Evolutionary conservation across 2,797 vertebrate species (phyloP).

Genomic region (Danio aesculapii): DNA sequence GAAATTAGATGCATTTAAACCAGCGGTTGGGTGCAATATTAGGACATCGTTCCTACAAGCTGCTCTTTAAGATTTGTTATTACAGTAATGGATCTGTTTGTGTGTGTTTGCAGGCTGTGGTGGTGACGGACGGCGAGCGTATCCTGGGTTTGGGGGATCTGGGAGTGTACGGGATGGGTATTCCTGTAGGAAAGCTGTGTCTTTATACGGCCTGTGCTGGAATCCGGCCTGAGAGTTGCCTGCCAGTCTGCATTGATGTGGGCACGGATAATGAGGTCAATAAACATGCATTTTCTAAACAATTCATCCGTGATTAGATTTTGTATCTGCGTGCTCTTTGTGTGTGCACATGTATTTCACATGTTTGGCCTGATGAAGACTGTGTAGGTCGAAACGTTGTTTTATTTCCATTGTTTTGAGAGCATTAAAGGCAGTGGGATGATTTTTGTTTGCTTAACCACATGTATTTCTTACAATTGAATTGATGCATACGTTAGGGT

Average conservation of each 20-base stretch:
- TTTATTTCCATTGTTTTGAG: too few relatives aligned
- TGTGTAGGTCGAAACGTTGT: too few relatives aligned
- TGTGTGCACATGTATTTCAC: too few relatives aligned
- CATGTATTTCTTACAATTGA: too few relatives aligned
- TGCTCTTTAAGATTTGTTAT: background rate
- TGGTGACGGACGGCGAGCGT: constrained; percentile 96
- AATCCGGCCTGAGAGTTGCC: constrained; percentile 90
- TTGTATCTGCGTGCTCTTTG: background rate
- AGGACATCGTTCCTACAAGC: too few relatives aligned
- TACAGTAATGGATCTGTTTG: background rate
- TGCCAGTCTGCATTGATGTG: constrained; percentile 95
- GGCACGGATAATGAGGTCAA: constrained; percentile 92
- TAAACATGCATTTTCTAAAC: background rate
- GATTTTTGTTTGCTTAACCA: too few relatives aligned
- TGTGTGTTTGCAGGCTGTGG: constrained; percentile 85
- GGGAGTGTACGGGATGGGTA: constrained; percentile 98
- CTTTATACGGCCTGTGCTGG: constrained; percentile 96
- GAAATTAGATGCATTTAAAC: too few relatives aligned
- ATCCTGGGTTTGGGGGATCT: constrained; percentile 96
- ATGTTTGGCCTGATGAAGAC: too few relatives aligned
- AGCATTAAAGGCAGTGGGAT: too few relatives aligned
- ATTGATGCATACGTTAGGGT: too few relatives aligned
- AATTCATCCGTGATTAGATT: background rate
- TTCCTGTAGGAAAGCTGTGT: constrained; percentile 96
- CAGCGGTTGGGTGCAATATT: too few relatives aligned